Conservation (phyloP, 1,140 invertebrate genomes). For the Hormaphis cornu region DNA sequence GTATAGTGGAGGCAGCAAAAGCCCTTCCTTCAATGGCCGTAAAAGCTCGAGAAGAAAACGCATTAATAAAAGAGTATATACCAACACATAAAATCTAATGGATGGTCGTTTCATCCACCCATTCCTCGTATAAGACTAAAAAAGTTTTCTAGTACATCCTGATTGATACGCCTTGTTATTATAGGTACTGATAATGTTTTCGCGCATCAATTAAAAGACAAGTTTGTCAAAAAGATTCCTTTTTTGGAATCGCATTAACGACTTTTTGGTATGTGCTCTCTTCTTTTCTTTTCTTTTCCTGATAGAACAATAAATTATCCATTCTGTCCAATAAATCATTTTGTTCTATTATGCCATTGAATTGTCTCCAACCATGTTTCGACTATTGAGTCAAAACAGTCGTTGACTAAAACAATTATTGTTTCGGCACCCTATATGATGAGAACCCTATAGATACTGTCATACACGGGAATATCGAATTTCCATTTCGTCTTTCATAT, state of each 20-base stretch:
- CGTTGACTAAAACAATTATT: background rate
- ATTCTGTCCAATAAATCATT: background rate
- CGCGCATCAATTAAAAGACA: background rate
- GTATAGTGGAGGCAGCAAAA: too few relatives aligned
- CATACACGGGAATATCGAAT: too few relatives aligned
- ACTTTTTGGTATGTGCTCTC: background rate
- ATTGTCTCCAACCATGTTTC: background rate
- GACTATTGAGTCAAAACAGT: background rate
- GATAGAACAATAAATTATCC: background rate
- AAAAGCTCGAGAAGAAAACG: background rate
- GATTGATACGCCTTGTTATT: background rate
- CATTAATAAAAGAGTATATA: background rate
- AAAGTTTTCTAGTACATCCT: background rate
- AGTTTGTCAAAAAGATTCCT: background rate
- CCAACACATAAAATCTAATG: background rate
- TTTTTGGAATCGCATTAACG: background rate
- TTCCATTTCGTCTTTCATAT: too few relatives aligned
- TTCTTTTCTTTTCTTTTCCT: too few relatives aligned
- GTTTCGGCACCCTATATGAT: background rate
- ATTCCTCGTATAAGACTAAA: background rate
- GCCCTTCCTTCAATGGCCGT: too few relatives aligned
- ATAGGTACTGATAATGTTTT: background rate
- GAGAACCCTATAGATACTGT: too few relatives aligned
- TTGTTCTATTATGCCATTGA: background rate
- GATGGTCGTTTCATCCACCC: slow-evolving; percentile 1